Base-by-base conservation (phyloP, 1,140 invertebrate species). In the Pachypsylla venusta region DNA sequence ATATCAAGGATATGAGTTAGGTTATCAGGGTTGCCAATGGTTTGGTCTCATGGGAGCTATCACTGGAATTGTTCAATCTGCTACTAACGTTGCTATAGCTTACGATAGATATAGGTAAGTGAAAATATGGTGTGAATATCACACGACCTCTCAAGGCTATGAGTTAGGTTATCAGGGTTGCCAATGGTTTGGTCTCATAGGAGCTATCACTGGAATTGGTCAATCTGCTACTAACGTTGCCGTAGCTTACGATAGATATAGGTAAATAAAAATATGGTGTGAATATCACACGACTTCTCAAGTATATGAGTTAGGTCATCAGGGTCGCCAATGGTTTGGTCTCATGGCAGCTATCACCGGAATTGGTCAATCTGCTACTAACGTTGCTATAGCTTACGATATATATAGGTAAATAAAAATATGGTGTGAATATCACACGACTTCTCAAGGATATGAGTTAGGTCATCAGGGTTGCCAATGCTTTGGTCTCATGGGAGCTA, bases 11-110 rank as follows among this genome's bases (percentile, higher is more conserved):
- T 89, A 84, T 62, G 82, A 85, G 0, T 66, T 77, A 2, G 88
- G 86, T 20, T 73, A 79, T 35, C 60, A 81, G 0, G 84, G 83
- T 7, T 91, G 89, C 69, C 82, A 88, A 65, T 75, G 89, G 48
- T 91, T 89, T 67, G 83, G 76, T 0, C 70, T 84, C 30, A 78
- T 89, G 58, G 89, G 88, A 0, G 78, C 85, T 0, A 76, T 88
- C 40, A 83, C 81, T 14, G 89, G 87, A 5, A 87, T 90, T 28
- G 87, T 83, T 1, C 84, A 84, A 2, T 77, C 78, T 2, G 82
- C 87, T 69, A 89, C 86, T 1, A 90, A 91, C 68, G 82, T 84
- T 12, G 82, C 80, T 30, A 85, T 85, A 61, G 81, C 83, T 20
- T 85, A 80, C 63, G 84, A 85, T 65, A 76, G 83, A 77, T 84